These are phyloP conservation scores for Zaprionus capensis DNA, from an alignment of 1,140 invertebrate species.

Conservation along the genomic window DNA sequence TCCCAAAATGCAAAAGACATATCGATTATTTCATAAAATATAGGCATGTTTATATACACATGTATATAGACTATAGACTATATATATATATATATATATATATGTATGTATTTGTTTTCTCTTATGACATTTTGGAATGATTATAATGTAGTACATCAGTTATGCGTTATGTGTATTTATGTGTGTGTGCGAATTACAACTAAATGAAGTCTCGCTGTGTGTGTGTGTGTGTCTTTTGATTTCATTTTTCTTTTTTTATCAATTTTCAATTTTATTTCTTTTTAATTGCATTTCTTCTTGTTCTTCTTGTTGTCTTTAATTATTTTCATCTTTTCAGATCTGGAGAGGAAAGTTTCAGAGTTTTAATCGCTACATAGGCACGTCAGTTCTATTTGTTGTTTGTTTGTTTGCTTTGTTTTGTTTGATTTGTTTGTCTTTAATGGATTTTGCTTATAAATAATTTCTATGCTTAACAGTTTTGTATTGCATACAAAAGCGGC, in stretches of 20 bases:
- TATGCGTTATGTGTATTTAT: constrained; percentile 14
- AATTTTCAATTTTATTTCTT: constrained; percentile 12
- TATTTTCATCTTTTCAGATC: constrained; percentile 30
- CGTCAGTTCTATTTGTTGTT: constrained; percentile 79
- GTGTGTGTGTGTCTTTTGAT: constrained; percentile 22
- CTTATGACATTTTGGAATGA: constrained; percentile 78
- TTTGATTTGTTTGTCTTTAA: background rate
- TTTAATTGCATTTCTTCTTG: constrained; percentile 1
- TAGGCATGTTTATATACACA: constrained; percentile 29
- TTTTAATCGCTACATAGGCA: constrained; percentile 77
- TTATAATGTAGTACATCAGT: constrained; percentile 73
- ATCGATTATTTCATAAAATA: constrained; percentile 53
- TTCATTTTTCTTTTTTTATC: constrained; percentile 2
- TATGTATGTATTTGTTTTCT: constrained; percentile 48
- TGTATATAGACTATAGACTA: constrained; percentile 34
- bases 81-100: constrained; percentile 36
- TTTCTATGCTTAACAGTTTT: constrained; percentile 25
- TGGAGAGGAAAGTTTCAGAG: constrained; percentile 60
- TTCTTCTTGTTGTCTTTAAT: constrained; percentile 21
- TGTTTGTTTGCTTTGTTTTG: constrained; percentile 34
- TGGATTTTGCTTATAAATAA: constrained; percentile 42
- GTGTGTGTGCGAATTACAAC: constrained; percentile 39
- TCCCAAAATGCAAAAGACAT: constrained; percentile 2
- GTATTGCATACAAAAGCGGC: constrained; percentile 46
- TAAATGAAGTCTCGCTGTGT: constrained; percentile 30